Base-by-base conservation (phyloP, 2,888 invertebrate genomes). In the Dichetophora obliterata region DNA sequence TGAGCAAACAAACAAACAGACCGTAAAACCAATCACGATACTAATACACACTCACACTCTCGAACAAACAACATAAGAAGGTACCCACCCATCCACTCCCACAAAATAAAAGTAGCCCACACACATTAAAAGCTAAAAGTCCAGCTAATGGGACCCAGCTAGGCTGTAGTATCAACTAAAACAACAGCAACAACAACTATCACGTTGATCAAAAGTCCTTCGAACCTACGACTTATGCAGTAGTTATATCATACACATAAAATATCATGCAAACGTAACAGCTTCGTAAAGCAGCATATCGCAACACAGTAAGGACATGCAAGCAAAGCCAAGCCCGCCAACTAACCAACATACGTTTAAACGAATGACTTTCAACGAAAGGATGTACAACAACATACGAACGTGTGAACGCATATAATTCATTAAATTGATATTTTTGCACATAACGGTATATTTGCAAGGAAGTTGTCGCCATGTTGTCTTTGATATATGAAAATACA, bases 381-480 rank as follows among this genome's bases (percentile, higher is more conserved):
- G 22, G 68, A 68, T 22, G 50, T 27, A 48, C 50, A 37, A 66
- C 57, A 27, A 59, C 24, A 79, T 65, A 75, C 79, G 76, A 75
- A 79, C 78, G 78, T 79, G 78, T 76, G 79, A 79, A 78, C 72
- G 79, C 77, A 78, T 78, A 79, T 79, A 79, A 79, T 79, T 79
- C 76, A 78, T 76, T 66, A 74, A 77, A 79, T 76, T 79, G 75
- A 69, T 75, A 54, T 31, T 52, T 22, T 6, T 11, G 69, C 8
- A 34, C 54, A 22, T 19, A 14, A 19, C n/a, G 43, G 43, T 22
- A 31, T 63, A 54, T n/a, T 22, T 8, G 54, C n/a, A 54, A 54
- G 54, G 54, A 54, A 54, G 54, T 54, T 31, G 19, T 6, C 66
- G 66, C 66, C 63, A 65, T 65, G 37, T 65, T 65, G 63, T 2